Evolutionary conservation across 2,113 vertebrate species (phyloP).

Genomic region (Bujurquina vittata): DNA sequence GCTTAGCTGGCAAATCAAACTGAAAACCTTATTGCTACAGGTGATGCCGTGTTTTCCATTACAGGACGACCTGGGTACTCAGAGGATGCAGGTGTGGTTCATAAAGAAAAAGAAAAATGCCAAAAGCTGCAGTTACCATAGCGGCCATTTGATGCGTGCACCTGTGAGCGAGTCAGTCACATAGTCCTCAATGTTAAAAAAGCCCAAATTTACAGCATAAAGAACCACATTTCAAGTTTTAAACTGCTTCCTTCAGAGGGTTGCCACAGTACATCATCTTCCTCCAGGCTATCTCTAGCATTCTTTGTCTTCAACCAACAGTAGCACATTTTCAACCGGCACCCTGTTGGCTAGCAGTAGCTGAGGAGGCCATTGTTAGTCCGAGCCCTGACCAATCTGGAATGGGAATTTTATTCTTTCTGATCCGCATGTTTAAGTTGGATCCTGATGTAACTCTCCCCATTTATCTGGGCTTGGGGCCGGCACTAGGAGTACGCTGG

Average conservation of each 20-base stretch:
- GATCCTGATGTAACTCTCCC: too few relatives aligned
- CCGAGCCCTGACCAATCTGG: accelerated
- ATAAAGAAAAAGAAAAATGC: not conserved
- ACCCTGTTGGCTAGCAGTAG: not conserved
- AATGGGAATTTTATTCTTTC: not conserved
- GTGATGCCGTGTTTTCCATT: not conserved
- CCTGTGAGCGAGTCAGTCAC: accelerated
- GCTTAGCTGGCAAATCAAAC: not conserved
- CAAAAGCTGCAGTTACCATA: not conserved
- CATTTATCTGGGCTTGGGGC: not conserved
- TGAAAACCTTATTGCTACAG: accelerated
- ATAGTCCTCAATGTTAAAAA: not conserved
- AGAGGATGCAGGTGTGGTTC: not conserved
- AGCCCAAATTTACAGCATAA: not conserved
- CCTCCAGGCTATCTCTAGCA: not conserved
- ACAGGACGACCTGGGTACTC: not conserved
- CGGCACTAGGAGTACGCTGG: too few relatives aligned
- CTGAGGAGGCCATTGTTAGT: not conserved
- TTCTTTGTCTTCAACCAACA: not conserved
- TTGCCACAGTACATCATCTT: not conserved
- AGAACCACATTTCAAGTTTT: not conserved
- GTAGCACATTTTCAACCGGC: not conserved
- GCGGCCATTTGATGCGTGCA: too few relatives aligned
- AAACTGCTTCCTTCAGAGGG: not conserved
- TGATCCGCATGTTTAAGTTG: not conserved